Percentiles rank a stretch among this genome's conserved stretches.
Conservation (phyloP, 2,888 invertebrate genomes). For the Tuta absoluta region DNA sequence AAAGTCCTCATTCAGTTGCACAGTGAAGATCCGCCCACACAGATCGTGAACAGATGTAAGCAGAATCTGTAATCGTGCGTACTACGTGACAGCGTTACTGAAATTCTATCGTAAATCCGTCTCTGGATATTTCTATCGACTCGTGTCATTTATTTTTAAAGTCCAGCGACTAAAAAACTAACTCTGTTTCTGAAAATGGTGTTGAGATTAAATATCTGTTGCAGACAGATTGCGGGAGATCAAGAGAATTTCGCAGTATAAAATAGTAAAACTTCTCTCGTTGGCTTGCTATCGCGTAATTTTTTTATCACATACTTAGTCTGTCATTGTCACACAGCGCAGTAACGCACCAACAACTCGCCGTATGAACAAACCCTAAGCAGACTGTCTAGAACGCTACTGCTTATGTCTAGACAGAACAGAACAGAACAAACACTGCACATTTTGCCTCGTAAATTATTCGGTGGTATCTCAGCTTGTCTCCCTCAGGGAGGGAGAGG, state of each 20-base stretch:
- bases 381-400: not conserved
- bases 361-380: not conserved
- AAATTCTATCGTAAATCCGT: not conserved
- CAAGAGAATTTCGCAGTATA: no score
- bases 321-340: no score
- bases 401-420: conserved; percentile 13
- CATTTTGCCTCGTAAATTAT: conserved; percentile 14
- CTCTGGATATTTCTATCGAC: not conserved
- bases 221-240: no score
- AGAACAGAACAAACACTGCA: not conserved
- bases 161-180: no score
- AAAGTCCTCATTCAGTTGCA: no score
- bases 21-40: no score
- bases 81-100: conserved; percentile 12
- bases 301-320: no score
- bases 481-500: not conserved
- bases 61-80: conserved; percentile 8
- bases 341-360: no score
- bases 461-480: conserved; percentile 1
- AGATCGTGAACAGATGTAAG: not conserved
- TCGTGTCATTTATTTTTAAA: not conserved
- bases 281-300: no score
- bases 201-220: no score
- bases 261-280: no score
- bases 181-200: no score